These are phyloP conservation scores for Numenius arquata DNA, from an alignment of 2,113 vertebrate species.

Conservation along the genomic window DNA sequence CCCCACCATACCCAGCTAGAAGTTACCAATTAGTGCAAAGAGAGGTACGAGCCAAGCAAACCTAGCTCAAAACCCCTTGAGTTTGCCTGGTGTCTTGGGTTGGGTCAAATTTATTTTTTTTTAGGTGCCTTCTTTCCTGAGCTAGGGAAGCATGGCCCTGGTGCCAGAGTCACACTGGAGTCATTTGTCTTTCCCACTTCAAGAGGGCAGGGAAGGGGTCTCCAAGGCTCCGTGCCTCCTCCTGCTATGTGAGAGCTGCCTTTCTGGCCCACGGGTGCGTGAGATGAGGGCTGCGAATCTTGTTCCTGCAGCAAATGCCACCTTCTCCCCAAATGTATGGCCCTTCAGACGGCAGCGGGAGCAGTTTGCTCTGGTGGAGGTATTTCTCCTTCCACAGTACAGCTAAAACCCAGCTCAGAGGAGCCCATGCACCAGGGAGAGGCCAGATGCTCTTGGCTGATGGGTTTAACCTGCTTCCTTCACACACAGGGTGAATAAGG, in stretches of 20 bases:
- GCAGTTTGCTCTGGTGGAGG: neutral
- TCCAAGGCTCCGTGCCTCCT: neutral
- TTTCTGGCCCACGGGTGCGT: neutral
- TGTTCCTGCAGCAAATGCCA: neutral
- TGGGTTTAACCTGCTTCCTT: neutral
- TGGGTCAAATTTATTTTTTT: neutral
- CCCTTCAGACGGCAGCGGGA: neutral
- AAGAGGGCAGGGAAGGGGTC: neutral
- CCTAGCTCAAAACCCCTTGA: neutral
- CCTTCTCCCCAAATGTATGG: neutral
- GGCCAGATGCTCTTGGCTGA: neutral
- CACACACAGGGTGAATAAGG: fast-evolving
- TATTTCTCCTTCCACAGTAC: neutral
- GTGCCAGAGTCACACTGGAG: fast-evolving
- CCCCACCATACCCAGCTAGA: neutral
- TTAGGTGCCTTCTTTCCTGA: conserved; percentile 39
- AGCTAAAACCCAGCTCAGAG: neutral
- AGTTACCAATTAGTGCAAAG: neutral
- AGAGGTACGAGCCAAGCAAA: neutral
- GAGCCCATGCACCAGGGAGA: neutral
- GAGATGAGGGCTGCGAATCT: neutral
- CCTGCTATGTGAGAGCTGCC: neutral
- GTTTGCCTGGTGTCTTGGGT: neutral
- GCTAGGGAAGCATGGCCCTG: neutral
- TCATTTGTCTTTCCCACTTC: neutral